These are phyloP conservation scores for Fringilla coelebs DNA, from an alignment of 2,797 vertebrate species.

Conservation along the genomic window DNA sequence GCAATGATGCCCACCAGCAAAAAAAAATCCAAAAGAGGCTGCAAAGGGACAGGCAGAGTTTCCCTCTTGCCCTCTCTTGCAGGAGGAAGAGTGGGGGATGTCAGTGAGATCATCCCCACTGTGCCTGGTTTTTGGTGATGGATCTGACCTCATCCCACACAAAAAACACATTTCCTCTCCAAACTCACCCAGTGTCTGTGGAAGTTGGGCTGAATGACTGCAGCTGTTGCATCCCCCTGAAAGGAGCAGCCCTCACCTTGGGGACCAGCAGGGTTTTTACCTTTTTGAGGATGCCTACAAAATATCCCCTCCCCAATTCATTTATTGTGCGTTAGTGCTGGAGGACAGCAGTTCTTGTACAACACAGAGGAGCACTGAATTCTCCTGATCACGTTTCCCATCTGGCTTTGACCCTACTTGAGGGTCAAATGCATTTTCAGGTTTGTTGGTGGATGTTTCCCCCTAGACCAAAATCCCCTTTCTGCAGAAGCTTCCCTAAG, in stretches of 20 bases:
- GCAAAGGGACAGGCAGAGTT: background rate
- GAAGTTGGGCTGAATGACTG: rapidly evolving
- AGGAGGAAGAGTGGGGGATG: background rate
- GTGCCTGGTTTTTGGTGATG: background rate
- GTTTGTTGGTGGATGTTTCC: background rate
- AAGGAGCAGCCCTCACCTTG: background rate
- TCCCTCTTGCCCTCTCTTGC: background rate
- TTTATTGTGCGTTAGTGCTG: background rate
- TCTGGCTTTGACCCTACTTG: background rate
- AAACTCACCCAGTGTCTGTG: background rate
- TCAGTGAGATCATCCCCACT: rapidly evolving
- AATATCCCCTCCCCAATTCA: background rate
- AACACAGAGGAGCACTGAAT: background rate
- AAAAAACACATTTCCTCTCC: background rate
- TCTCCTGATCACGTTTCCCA: background rate
- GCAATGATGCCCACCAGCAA: background rate
- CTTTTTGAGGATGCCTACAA: rapidly evolving
- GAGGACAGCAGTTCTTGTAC: background rate
- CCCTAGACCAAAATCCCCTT: background rate
- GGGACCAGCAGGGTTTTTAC: background rate
- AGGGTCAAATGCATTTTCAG: background rate
- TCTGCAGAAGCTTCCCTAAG: background rate
- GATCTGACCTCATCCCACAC: background rate
- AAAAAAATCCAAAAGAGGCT: background rate
- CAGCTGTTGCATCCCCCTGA: background rate